phyloP scores from a whole-genome alignment of 1,140 invertebrate species.

The Geopemphigus sp. region DNA sequence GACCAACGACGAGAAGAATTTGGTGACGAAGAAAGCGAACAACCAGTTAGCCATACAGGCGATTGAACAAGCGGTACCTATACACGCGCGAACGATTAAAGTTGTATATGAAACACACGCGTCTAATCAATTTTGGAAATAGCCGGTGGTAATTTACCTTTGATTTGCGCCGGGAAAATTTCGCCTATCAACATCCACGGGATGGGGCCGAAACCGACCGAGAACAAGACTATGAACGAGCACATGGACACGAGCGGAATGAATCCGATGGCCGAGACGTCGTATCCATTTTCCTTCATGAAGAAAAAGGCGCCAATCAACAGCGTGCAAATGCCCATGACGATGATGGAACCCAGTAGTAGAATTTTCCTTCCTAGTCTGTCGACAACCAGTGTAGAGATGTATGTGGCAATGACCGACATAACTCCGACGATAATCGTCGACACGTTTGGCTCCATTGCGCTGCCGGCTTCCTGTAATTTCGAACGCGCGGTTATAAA shows the following conservation, averaged over 20 bases:
- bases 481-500: neutral
- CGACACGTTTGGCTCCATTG: conserved; percentile 60
- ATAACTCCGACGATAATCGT: conserved; percentile 77
- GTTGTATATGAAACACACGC: neutral
- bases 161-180: conserved; percentile 71
- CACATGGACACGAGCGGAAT: conserved; percentile 56
- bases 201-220: conserved; percentile 72
- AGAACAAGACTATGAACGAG: conserved; percentile 50
- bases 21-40: conserved; percentile 77
- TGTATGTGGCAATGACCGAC: conserved; percentile 70
- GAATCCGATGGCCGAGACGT: conserved; percentile 56
- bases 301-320: conserved; percentile 67
- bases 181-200: conserved; percentile 79
- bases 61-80: conserved; percentile 62
- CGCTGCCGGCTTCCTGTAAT: conserved; percentile 58
- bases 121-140: neutral
- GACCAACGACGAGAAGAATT: conserved; percentile 68
- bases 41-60: conserved; percentile 77
- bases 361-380: conserved; percentile 71
- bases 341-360: conserved; percentile 63
- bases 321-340: conserved; percentile 64
- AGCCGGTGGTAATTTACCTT: conserved; percentile 56
- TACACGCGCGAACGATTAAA: neutral
- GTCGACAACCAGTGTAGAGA: conserved; percentile 67
- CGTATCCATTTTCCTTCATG: conserved; percentile 56